Conservation (phyloP, 2,888 invertebrate genomes). For the Timema cristinae region DNA sequence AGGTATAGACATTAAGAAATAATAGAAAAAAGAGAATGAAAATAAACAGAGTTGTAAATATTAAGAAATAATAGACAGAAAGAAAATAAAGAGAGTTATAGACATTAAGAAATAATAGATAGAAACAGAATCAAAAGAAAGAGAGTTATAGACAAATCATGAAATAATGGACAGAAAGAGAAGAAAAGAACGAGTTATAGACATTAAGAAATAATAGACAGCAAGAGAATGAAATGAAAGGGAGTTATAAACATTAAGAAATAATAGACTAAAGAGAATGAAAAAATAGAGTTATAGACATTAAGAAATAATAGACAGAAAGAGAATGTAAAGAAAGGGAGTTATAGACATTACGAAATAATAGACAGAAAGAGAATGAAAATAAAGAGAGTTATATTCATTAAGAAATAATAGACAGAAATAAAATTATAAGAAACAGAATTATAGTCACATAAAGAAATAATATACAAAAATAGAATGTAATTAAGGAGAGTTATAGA, state of each 20-base stretch:
- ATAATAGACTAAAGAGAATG: background rate
- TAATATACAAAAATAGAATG: no score
- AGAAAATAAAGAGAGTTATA: background rate
- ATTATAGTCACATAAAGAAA: background rate
- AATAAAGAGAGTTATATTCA: constrained; percentile 16
- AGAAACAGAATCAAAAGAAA: background rate
- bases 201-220: background rate
- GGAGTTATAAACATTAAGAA: constrained; percentile 5
- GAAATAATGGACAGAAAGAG: background rate
- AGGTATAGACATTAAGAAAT: background rate
- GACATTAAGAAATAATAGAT: background rate
- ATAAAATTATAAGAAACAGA: constrained; percentile 20
- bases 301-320: background rate
- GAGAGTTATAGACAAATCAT: background rate
- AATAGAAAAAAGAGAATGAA: constrained; percentile 7
- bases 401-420: constrained; percentile 11
- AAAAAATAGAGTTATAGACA: background rate
- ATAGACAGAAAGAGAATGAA: background rate
- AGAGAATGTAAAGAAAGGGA: background rate
- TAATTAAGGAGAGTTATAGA: no score
- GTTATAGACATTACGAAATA: background rate
- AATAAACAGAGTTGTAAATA: constrained; percentile 13
- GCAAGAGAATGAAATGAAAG: background rate
- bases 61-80: background rate
- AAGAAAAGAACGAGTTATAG: background rate